Conservation (phyloP, 2,888 invertebrate species). For the Apocheima hispidaria region DNA sequence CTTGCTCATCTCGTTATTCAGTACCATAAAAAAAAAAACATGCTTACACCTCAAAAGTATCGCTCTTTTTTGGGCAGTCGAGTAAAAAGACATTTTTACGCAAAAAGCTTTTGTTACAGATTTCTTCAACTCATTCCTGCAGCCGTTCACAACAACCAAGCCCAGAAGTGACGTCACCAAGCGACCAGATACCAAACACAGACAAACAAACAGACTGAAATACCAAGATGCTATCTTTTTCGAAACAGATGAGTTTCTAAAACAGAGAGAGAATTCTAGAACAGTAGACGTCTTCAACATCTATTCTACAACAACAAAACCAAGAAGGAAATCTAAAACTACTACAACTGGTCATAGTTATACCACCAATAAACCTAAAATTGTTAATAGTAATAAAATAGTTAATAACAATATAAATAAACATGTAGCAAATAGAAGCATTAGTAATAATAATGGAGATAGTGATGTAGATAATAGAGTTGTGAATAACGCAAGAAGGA, state of each 20-base stretch:
- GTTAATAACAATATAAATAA: constrained; percentile 34
- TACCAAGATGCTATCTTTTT: constrained; percentile 38
- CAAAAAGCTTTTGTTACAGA: constrained; percentile 57
- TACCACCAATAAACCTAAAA: constrained; percentile 15
- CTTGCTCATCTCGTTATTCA: too few species aligned
- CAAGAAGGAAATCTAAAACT: constrained; percentile 48
- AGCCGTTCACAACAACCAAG: constrained; percentile 47
- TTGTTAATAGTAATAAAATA: constrained; percentile 11
- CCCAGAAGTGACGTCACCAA: constrained; percentile 38
- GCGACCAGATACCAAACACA: constrained; percentile 29
- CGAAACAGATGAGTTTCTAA: constrained; percentile 44
- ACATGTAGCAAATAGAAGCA: constrained; percentile 19
- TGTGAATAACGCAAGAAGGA: constrained; percentile 12
- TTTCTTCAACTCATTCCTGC: constrained; percentile 61
- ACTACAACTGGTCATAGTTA: constrained; percentile 21
- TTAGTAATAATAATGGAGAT: constrained; percentile 24
- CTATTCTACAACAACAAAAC: constrained; percentile 49
- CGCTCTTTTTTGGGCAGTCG: too few species aligned
- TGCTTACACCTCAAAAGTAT: too few species aligned
- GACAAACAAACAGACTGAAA: constrained; percentile 39
- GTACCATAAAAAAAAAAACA: too few species aligned
- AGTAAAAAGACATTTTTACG: too few species aligned
- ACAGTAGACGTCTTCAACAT: constrained; percentile 22
- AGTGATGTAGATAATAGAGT: constrained; percentile 14
- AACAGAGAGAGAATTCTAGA: constrained; percentile 21